Evolutionary conservation across 2,797 vertebrate genomes (phyloP).

Genomic region (Syngnathus acus): DNA sequence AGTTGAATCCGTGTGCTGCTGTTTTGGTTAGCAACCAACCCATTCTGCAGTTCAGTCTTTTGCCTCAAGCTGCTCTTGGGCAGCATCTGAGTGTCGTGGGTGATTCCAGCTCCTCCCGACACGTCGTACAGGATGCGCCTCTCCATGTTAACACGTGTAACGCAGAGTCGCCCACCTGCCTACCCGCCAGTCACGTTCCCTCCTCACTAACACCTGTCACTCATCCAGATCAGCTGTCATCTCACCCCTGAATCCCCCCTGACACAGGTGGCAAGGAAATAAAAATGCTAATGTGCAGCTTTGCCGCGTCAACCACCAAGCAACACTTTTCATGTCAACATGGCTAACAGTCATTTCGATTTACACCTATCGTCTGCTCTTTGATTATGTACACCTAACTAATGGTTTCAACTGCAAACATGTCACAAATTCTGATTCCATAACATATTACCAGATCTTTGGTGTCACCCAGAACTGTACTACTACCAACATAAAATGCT

Average conservation of each 20-base stretch:
- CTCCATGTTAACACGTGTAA: slow-evolving; percentile 4
- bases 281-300: background rate
- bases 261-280: background rate
- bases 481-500: background rate
- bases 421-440: background rate
- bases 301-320: background rate
- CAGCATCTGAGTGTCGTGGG: background rate
- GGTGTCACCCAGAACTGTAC: background rate
- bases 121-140: background rate
- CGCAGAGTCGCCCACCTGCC: background rate
- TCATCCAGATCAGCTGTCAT: slow-evolving; percentile 2
- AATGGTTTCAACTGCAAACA: too few relatives aligned
- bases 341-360: background rate
- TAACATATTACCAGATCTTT: background rate
- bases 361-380: background rate
- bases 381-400: background rate
- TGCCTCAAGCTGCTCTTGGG: background rate
- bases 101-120: background rate
- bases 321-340: background rate
- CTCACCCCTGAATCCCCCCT: background rate
- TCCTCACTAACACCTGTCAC: background rate
- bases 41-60: background rate
- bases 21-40: background rate
- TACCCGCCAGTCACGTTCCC: background rate
- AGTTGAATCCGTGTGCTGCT: background rate